Evolutionary conservation across 2,113 vertebrate genomes (phyloP).

Genomic region (Phycodurus eques): DNA sequence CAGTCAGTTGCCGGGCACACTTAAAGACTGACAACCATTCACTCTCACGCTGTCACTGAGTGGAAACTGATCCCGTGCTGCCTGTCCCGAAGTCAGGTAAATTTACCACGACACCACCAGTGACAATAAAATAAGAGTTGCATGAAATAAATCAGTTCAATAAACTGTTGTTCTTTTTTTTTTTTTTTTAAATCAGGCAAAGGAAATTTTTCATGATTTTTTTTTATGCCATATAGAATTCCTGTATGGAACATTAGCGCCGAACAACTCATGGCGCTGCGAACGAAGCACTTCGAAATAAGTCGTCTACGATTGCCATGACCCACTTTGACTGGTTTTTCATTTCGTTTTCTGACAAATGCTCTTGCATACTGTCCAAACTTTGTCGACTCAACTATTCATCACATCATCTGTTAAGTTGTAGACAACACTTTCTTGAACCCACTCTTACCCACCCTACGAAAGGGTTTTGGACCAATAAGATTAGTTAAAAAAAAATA

Average conservation of each 20-base stretch:
- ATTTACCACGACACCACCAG: too few relatives aligned
- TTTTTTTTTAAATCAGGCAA: not conserved
- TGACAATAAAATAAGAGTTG: too few relatives aligned
- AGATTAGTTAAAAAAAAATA: conserved; percentile 17
- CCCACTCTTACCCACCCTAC: conserved; percentile 4
- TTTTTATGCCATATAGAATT: not conserved
- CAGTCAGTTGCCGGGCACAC: too few relatives aligned
- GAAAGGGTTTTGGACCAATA: conserved; percentile 25
- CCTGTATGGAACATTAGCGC: not conserved
- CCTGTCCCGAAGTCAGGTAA: too few relatives aligned
- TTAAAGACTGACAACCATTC: too few relatives aligned
- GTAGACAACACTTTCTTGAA: conserved; percentile 33
- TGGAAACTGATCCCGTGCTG: too few relatives aligned
- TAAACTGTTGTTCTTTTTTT: not conserved
- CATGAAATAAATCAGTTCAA: too few relatives aligned
- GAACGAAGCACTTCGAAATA: conserved; percentile 4
- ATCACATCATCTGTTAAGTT: conserved; percentile 65
- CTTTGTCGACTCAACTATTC: conserved; percentile 62
- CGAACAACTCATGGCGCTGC: conserved; percentile 1
- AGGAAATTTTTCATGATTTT: not conserved
- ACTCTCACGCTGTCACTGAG: too few relatives aligned
- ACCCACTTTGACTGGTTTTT: conserved; percentile 49
- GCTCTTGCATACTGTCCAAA: conserved; percentile 68
- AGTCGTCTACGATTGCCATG: not conserved
- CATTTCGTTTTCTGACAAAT: conserved; percentile 62